phyloP scores from a whole-genome alignment of 37 sponge, comb jelly and placozoan species.

The Chondrilla cf. caribensis region DNA sequence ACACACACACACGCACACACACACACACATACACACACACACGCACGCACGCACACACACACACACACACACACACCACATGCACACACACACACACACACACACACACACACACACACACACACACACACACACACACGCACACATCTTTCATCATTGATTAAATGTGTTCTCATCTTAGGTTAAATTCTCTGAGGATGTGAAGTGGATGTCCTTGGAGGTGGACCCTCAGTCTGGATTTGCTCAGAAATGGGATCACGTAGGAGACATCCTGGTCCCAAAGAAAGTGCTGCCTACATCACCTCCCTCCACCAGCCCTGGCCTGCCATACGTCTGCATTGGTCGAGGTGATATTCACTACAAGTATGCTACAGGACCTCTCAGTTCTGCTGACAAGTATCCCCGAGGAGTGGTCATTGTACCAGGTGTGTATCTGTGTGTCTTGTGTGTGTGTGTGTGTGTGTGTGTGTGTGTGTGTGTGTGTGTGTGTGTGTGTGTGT shows the following conservation, averaged over 20 bases:
- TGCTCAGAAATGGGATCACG: conserved; percentile 74
- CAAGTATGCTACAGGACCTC: not conserved
- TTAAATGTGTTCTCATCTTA: conserved; percentile 12
- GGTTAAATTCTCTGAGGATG: conserved; percentile 75
- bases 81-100: no score
- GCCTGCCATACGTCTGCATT: not conserved
- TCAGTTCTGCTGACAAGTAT: conserved; percentile 5
- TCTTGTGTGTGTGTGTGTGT: conserved; percentile 7
- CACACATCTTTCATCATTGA: not conserved
- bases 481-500: conserved; percentile 20
- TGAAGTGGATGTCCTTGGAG: conserved; percentile 92
- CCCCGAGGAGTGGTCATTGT: not conserved
- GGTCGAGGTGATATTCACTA: conserved; percentile 5
- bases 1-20: no score
- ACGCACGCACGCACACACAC: no score
- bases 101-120: no score
- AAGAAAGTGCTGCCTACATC: not conserved
- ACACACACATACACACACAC: no score
- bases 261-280: conserved; percentile 59
- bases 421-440: not conserved
- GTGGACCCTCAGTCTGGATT: conserved; percentile 78
- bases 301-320: no score
- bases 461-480: conserved; percentile 17
- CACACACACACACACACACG: no score
- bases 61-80: no score